phyloP scores from a whole-genome alignment of 2,797 vertebrate genomes.

The Pseudotriccus pelzelni region DNA sequence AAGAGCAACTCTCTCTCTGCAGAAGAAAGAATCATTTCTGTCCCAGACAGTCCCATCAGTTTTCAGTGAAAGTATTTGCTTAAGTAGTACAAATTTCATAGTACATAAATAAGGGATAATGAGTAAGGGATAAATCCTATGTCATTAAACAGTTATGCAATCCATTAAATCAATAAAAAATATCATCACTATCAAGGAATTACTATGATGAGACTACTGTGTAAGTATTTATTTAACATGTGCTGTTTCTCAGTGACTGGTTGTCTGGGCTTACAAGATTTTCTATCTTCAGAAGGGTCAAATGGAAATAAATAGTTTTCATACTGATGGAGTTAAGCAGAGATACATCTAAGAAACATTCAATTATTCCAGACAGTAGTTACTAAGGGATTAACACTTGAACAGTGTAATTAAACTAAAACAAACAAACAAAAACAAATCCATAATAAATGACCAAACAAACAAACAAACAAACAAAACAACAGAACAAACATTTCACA shows the following conservation, averaged over 20 bases:
- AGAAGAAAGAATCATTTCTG: background rate
- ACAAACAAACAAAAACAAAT: background rate
- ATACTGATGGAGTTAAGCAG: background rate
- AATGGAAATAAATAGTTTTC: background rate
- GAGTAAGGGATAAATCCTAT: background rate
- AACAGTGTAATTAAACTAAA: slow-evolving; percentile 51
- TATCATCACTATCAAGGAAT: background rate
- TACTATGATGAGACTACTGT: background rate
- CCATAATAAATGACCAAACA: background rate
- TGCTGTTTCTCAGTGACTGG: background rate
- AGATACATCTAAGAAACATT: slow-evolving; percentile 44
- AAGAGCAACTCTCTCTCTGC: background rate
- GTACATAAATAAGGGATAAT: background rate
- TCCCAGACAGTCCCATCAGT: background rate
- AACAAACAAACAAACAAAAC: background rate
- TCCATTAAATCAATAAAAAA: background rate
- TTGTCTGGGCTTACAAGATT: background rate
- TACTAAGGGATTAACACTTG: slow-evolving; percentile 63
- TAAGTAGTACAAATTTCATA: background rate
- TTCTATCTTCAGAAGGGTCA: background rate
- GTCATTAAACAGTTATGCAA: background rate
- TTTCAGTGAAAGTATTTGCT: background rate
- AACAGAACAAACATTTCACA: background rate
- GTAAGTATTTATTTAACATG: background rate
- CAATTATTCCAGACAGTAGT: slow-evolving; percentile 39